Base-by-base conservation (phyloP, 2,797 vertebrate species). In the Gambelia wislizenii region DNA sequence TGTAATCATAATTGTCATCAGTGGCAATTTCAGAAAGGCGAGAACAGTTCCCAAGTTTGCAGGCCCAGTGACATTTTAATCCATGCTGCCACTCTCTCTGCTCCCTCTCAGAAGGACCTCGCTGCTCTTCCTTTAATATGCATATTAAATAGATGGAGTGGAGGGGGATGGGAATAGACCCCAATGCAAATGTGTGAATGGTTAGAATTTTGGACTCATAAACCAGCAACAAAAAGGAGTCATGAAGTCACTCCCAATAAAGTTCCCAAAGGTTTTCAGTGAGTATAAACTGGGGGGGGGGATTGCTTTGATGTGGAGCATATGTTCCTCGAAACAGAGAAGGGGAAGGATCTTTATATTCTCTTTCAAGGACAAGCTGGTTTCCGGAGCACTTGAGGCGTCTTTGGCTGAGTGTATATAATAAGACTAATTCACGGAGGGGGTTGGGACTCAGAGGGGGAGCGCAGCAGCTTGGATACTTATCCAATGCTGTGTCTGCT, bases 401-500 rank as follows among this genome's bases (percentile, higher is more conserved):
- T 61, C 39, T 80, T 85, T 64, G 56, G 33, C 30, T 36, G 56
- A 91, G 70, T 61, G 70, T 2, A 1, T 54, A 18, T 0, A 0
- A 0, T n/a, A 87, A 76, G 81, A 49, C 78, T 88, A 86, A 91
- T 56, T 88, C 0, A 12, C 0, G 0, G 59, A 52, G 72, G 12
- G 84, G 61, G 61, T 9, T 49, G 78, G 47, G 36, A 14, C 33
- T 75, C 25, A 36, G 49, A n/a, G 22, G 20, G 33, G 18, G 39
- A 52, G 56, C 52, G 16, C 39, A n/a, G n/a, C 56, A 44, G 81
- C 59, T 79, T 80, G 10, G 27, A 75, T 16, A 0, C 0, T 27
- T 84, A 82, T 52, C 7, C 0, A n/a, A 25, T 49, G 8, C 13
- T 44, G 22, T 0, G 0, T 1, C 0, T 61, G 33, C 82, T 76